Evolutionary conservation across 2,113 vertebrate genomes (phyloP), one percentile per base, ranked within the genome.

Genomic region (Laterallus jamaicensis): DNA sequence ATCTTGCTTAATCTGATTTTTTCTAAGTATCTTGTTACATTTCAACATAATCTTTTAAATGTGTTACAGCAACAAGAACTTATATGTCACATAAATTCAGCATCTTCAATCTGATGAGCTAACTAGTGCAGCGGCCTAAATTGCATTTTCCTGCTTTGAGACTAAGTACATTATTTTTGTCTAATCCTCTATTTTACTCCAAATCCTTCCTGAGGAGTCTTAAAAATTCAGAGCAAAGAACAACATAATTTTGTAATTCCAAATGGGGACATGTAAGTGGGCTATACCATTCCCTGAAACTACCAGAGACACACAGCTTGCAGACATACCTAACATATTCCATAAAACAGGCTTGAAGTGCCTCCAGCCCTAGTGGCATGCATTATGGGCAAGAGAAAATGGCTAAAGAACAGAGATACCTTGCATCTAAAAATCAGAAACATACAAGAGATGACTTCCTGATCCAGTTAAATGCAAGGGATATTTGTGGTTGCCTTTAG

Each of bases 1-100:
- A 79, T 75, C 37, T 70, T 78, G 22, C 82, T 89, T 86, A 90
- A 77, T 54, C 54, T 96, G 56, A 68, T 83, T 90, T 95, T 84
- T 81, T 71, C 0, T 49, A 89, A 80, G 62, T 54, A 77, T 85
- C 77, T 90, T 88, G n/a, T 84, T 95, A 62, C 44, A 66, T 88
- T 96, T 96, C 54, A 86, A 49, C 1, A 2, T 90, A 93, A 95
- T 95, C 93, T 93, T 91, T 94, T 93, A 64, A 95, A 96, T 79
- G 50, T 86, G 86, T 88, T 93, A 78, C 32, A 95, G 59, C 37
- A 78, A 86, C 66, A 94, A 86, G 90, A 88, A 75, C 66, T 92
- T 78, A 12, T 28, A 69, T 88, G 94, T 90, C 93, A 85, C 22
- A 93, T 75, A 92, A 73, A 96, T 83, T 94, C 82, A 96, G 22